These are phyloP conservation scores for Magallana gigas DNA, from an alignment of 1,140 invertebrate genomes.

Conservation along the genomic window DNA sequence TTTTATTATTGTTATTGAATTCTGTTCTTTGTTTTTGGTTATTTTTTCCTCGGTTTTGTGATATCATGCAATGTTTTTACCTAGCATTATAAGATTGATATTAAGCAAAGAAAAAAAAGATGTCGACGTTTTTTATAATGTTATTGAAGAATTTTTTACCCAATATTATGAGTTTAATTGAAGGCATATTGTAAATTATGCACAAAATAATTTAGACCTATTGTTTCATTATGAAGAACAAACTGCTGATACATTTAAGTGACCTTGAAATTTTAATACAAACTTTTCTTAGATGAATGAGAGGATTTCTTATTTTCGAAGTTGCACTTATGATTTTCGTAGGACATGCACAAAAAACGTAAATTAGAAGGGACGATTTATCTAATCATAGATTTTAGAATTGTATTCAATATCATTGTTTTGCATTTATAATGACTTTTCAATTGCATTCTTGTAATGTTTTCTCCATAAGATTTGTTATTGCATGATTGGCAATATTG, in stretches of 20 bases:
- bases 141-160: no score
- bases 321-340: not conserved
- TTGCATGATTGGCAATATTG: not conserved
- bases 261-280: constrained; percentile 9
- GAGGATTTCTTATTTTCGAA: not conserved
- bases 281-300: not conserved
- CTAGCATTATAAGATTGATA: not conserved
- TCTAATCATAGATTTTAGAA: no score
- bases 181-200: no score
- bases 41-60: not conserved
- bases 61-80: not conserved
- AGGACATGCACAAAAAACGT: not conserved
- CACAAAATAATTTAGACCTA: no score
- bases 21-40: not conserved
- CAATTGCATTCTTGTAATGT: not conserved
- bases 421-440: no score
- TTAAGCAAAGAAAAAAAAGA: not conserved
- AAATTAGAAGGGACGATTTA: no score
- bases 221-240: not conserved
- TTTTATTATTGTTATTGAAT: not conserved
- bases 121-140: no score
- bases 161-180: no score
- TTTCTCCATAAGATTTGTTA: not conserved
- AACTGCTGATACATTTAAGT: not conserved
- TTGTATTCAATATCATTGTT: no score